Base-by-base conservation (phyloP, 2,113 vertebrate species). In the Callopanchax toddi region DNA sequence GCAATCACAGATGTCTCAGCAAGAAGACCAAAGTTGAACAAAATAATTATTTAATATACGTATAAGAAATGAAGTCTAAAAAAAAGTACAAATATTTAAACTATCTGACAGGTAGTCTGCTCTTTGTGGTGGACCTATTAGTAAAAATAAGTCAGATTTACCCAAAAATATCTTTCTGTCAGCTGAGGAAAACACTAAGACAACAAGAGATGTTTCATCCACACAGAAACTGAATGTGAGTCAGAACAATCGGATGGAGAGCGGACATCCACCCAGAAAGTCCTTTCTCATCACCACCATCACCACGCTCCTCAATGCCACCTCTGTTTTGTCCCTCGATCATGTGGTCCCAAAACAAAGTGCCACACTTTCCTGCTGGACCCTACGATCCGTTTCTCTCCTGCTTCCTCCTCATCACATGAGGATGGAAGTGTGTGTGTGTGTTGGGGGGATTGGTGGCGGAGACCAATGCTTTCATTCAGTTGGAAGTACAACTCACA, bases 301-400 rank as follows among this genome's bases (percentile, higher is more conserved):
- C 40, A 51, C 46, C 36, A 37, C 11, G 49, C 67, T 56, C 58
- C 25, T 83, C 70, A 82, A 84, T 81, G 70, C 62, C 68, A 76
- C 51, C 71, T 73, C 82, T 82, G 81, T 78, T 46, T 67, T 34
- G n/a, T 54, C 29, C 54, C 45, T 76, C 68, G 60, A 71, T 86
- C 78, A 81, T 89, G 85, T 74, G 65, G 23, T 37, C 71, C 39
- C 54, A 42, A 74, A 84, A 87, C 81, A 86, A 88, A 80, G 81
- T 29, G 17, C 64, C 79, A 76, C 63, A 67, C 74, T 85, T 72
- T 74, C 51, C 61, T 73, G 54, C 64, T 74, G 71, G 72, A 50
- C 66, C 68, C 64, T 58, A 50, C 56, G 48, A 18, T 52, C 53
- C 37, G 1, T 68, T 50, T 76, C 68, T 67, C 67, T 81, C 71